Percentiles rank a stretch among this genome's conserved stretches.
These are phyloP conservation scores for Glaucopsyche alexis DNA, from an alignment of 2,888 invertebrate species.

Conservation along the genomic window DNA sequence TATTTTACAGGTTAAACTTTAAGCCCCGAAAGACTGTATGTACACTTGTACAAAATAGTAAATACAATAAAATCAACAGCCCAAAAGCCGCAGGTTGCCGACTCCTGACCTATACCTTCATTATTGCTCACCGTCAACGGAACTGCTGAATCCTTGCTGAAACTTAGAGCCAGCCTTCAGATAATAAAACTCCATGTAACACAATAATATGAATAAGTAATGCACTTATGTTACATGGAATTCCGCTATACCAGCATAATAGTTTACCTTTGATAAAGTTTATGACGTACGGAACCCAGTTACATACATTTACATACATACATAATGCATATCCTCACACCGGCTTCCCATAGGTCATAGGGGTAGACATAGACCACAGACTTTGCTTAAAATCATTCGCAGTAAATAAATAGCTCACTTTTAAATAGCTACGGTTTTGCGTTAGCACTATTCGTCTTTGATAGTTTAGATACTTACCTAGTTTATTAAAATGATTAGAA, in stretches of 20 bases:
- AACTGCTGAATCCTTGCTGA: too few species aligned
- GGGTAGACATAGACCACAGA: neutral
- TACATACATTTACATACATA: conserved; percentile 14
- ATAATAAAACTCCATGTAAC: neutral
- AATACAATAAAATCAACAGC: too few species aligned
- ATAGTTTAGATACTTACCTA: too few species aligned
- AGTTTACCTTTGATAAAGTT: conserved; percentile 9
- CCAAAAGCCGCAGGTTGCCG: too few species aligned
- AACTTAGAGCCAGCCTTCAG: too few species aligned
- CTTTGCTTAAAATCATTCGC: too few species aligned
- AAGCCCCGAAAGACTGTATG: too few species aligned
- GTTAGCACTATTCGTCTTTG: neutral
- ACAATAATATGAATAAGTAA: too few species aligned
- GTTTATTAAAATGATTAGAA: neutral
- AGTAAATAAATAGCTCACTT: neutral
- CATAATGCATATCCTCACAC: neutral
- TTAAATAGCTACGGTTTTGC: neutral
- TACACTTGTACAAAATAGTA: too few species aligned
- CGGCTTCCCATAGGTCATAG: neutral
- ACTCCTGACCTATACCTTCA: too few species aligned
- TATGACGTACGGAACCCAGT: conserved; percentile 8
- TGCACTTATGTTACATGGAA: conserved; percentile 1
- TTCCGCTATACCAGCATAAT: conserved; percentile 13
- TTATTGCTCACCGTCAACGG: too few species aligned
- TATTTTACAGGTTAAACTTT: too few species aligned